Conservation (phyloP, 2,888 invertebrate species). For the Apodemia zela region DNA sequence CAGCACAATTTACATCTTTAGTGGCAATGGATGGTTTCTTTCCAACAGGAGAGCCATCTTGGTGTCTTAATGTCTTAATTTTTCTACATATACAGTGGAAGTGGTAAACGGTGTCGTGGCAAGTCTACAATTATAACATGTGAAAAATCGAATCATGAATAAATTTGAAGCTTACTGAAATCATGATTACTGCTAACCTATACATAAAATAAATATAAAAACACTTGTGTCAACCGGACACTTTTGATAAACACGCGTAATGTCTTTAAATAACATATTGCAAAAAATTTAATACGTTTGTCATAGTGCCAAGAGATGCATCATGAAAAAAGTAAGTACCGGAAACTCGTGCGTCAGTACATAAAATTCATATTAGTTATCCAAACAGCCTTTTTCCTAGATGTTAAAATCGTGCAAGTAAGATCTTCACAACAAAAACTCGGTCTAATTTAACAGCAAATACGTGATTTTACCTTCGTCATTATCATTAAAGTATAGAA, state of each 20-base stretch:
- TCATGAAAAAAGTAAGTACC: background rate
- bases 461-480: too few relatives aligned
- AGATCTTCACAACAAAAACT: too few relatives aligned
- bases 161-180: background rate
- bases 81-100: too few relatives aligned
- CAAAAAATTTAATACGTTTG: conserved; percentile 2
- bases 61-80: too few relatives aligned
- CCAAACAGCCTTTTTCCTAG: background rate
- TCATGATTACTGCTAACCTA: background rate
- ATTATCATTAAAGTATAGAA: too few relatives aligned
- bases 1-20: too few relatives aligned
- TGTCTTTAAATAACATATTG: background rate
- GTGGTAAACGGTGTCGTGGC: too few relatives aligned
- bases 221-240: background rate
- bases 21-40: too few relatives aligned
- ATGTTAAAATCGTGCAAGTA: background rate
- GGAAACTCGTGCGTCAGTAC: conserved; percentile 5
- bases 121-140: too few relatives aligned
- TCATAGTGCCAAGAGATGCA: conserved; percentile 1
- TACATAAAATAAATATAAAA: conserved; percentile 19
- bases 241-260: background rate
- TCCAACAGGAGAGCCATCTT: too few relatives aligned
- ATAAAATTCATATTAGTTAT: background rate
- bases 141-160: background rate
- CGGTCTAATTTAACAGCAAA: too few relatives aligned